Conservation (phyloP, 2,888 invertebrate genomes). For the Beris chalybata region DNA sequence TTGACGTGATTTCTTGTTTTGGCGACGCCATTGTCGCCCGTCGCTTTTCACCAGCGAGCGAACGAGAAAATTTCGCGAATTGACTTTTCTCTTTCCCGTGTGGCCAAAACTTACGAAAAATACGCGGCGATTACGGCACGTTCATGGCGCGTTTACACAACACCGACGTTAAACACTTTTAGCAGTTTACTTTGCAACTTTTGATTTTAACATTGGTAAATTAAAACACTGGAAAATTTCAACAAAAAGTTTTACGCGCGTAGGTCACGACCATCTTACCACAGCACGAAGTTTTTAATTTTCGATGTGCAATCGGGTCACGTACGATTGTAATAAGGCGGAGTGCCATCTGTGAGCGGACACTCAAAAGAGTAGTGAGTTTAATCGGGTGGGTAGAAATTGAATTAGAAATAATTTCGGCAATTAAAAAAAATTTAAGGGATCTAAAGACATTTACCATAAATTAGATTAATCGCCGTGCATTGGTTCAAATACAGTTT, state of each 20-base stretch:
- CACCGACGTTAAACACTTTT: background rate
- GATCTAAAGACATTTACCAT: too few relatives aligned
- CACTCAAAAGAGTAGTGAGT: background rate
- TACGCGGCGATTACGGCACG: background rate
- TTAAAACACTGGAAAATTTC: background rate
- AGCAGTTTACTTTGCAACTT: background rate
- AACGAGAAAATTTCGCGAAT: background rate
- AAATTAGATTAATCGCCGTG: too few relatives aligned
- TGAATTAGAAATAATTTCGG: too few relatives aligned
- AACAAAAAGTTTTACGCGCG: conserved; percentile 11
- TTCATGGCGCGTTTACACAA: background rate
- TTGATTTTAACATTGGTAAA: background rate
- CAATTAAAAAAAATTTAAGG: too few relatives aligned
- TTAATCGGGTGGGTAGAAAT: too few relatives aligned
- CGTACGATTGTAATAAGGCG: conserved; percentile 1
- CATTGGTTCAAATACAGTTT: too few relatives aligned
- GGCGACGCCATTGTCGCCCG: conserved; percentile 24
- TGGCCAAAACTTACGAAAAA: background rate
- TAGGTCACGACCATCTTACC: background rate
- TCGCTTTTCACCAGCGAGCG: background rate
- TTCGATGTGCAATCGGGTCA: conserved; percentile 19
- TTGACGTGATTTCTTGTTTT: conserved; percentile 21
- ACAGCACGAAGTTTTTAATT: conserved; percentile 15
- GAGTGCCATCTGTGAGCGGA: background rate
- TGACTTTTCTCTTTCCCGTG: background rate